Evolutionary conservation across 2,113 vertebrate species (phyloP).

Genomic region (Bambusicola thoracicus): DNA sequence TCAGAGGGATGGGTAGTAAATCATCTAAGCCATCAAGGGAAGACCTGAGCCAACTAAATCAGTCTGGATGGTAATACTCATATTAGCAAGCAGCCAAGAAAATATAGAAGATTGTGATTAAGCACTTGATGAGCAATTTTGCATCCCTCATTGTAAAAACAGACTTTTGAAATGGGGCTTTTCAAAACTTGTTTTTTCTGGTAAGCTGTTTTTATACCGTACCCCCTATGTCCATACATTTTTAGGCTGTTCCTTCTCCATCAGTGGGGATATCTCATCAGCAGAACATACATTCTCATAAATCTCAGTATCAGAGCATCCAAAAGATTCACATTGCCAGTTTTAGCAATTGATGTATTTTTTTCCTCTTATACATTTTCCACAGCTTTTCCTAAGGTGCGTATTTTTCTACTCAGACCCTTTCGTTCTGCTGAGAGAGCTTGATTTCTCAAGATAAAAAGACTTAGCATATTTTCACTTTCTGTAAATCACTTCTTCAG

Average conservation of each 20-base stretch:
- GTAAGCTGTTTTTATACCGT: conserved; percentile 15
- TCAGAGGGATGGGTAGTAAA: conserved; percentile 28
- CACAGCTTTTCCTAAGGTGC: not conserved
- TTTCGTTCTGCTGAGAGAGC: not conserved
- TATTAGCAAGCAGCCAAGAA: conserved; percentile 30
- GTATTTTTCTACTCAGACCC: not conserved
- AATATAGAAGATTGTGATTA: conserved; percentile 43
- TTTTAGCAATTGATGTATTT: not conserved
- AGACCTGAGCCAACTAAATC: conserved; percentile 38
- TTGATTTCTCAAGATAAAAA: conserved; percentile 18
- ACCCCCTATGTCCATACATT: not conserved
- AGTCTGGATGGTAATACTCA: conserved; percentile 17
- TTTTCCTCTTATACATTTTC: conserved; percentile 24
- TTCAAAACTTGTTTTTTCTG: not conserved
- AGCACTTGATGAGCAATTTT: conserved; percentile 33
- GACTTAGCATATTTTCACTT: conserved; percentile 25
- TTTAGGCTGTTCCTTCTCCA: conserved; percentile 1
- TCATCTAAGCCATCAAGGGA: conserved; percentile 18
- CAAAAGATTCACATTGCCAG: not conserved
- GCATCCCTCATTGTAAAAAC: conserved; percentile 38
- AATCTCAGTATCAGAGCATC: not conserved
- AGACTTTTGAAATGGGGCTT: conserved; percentile 7
- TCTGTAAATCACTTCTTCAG: conserved; percentile 16
- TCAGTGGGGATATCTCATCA: not conserved
- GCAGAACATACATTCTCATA: not conserved